Evolutionary conservation across 2,797 vertebrate genomes (phyloP), one percentile per base, ranked within the genome.

Genomic region (Moxostoma hubbsi): DNA sequence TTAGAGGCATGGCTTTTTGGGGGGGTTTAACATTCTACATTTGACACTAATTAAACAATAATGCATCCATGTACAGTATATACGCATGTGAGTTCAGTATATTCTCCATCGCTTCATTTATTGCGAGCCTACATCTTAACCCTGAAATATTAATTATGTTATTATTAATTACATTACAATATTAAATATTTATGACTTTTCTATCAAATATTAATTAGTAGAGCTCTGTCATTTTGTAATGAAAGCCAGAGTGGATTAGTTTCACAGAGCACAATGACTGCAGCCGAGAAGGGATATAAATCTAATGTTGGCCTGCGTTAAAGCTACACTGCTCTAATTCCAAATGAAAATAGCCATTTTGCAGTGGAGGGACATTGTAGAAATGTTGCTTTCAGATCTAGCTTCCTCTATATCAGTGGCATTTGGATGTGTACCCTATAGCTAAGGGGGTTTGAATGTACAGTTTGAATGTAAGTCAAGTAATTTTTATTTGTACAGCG

Each of bases 171-270:
- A 83, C 81, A 85, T 83, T 76, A 79, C 79, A 24, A 58, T 77
- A 85, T 86, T 81, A 86, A 86, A 86, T 80, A 85, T 86, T 77
- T 81, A 86, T 86, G 75, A 78, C 73, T 80, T 81, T 45, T 36
- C 74, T 75, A 83, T 86, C 57, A 85, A 86, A 85, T 85, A 86
- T 86, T 86, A 85, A 86, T 86, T 85, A 85, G 77, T n/a, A 67
- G 55, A 9, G 62, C 81, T 85, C 77, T 82, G 83, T 86, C 83
- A 82, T 83, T 83, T 66, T 77, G 73, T 82, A 83, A 83, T 80
- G 80, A 83, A 85, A 77, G 80, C 82, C 65, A 62, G 80, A 82
- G 80, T 80, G 84, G 82, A 83, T 85, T 82, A 80, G 82, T 83
- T 79, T 80, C 68, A 53, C 71, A 58, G 62, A 73, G 73, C 55